phyloP scores from a whole-genome alignment of 2,113 vertebrate genomes.

The Miniopterus natalensis region DNA sequence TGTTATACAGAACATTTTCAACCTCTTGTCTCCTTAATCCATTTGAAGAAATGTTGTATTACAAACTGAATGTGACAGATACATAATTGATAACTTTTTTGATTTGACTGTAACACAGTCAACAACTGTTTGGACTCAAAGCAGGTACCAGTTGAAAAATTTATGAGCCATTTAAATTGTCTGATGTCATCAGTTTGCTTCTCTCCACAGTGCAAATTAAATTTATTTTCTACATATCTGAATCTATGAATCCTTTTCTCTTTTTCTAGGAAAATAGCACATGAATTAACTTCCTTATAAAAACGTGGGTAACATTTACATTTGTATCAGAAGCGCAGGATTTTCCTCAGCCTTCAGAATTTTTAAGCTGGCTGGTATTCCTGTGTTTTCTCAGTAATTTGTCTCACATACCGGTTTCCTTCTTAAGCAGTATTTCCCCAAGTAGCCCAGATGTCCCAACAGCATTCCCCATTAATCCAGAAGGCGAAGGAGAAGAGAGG shows the following conservation, averaged over 20 bases:
- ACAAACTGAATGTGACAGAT: neutral
- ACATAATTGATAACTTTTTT: rapidly evolving
- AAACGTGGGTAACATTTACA: rapidly evolving
- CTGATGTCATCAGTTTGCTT: neutral
- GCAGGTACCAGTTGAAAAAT: neutral
- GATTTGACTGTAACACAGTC: rapidly evolving
- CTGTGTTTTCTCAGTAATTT: neutral
- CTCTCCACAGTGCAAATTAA: neutral
- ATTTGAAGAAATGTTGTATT: neutral
- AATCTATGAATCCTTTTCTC: neutral
- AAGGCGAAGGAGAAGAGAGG: neutral
- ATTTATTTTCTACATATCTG: neutral
- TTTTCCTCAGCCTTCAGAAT: neutral
- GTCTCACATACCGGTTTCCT: neutral
- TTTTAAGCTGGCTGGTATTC: rapidly evolving
- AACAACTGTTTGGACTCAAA: neutral
- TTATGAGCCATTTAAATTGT: rapidly evolving
- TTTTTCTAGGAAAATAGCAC: neutral
- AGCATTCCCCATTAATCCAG: no score
- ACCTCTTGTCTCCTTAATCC: neutral
- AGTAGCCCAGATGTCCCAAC: no score
- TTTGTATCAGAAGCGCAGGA: neutral
- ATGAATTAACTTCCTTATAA: neutral
- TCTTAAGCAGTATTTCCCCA: neutral
- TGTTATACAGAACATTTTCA: neutral